Conservation (phyloP, 35 echinoderm and acorn worm species). For the Nesometra sesokonis region DNA sequence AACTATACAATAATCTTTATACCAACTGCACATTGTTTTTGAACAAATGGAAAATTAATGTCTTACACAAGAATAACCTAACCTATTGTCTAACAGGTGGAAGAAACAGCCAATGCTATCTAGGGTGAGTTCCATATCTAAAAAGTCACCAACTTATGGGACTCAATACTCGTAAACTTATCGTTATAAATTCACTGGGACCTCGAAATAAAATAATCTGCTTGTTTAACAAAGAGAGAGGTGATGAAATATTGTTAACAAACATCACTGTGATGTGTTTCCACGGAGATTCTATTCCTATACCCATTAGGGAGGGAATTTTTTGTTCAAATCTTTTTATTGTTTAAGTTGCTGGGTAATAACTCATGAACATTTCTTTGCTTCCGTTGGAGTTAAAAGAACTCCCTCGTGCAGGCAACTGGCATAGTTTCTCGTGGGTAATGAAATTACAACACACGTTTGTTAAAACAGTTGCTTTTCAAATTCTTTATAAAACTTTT, state of each 20-base stretch:
- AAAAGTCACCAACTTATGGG: neutral
- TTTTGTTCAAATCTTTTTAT: neutral
- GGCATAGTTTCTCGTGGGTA: neutral
- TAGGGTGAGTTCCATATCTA: neutral
- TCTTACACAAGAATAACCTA: no score
- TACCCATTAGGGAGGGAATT: neutral
- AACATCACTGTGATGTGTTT: neutral
- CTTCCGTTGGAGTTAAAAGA: neutral
- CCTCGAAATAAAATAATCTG: neutral
- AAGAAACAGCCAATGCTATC: no score
- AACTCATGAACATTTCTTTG: neutral
- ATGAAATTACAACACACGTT: neutral
- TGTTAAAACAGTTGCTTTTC: neutral
- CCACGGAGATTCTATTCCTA: neutral
- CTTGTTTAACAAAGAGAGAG: neutral
- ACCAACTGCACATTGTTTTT: no score
- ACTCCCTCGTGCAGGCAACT: neutral
- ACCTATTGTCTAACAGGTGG: no score
- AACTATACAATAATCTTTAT: no score
- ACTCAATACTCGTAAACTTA: no score
- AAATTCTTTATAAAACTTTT: neutral
- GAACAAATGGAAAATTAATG: no score
- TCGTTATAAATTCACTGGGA: neutral
- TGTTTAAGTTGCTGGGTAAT: neutral
- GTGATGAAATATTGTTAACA: neutral